These are phyloP conservation scores for Chrysopilus asiliformis DNA, from an alignment of 2,888 invertebrate genomes.

Conservation along the genomic window DNA sequence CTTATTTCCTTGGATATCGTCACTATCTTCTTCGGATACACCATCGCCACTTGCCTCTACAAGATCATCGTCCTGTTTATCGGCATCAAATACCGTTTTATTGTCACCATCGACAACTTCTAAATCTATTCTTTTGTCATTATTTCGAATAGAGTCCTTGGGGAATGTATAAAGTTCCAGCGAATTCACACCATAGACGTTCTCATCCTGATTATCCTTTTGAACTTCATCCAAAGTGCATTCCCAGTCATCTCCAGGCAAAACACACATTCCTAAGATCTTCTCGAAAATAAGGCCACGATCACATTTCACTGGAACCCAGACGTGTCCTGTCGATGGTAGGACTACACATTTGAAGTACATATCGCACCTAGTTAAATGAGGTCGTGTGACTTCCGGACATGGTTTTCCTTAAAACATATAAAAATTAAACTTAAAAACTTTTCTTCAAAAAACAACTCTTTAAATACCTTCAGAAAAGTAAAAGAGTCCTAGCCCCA, in stretches of 20 bases:
- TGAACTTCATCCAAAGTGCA: constrained; percentile 22
- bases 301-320: constrained; percentile 31
- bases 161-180: constrained; percentile 9
- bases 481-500: no score
- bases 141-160: neutral
- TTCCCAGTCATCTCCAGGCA: constrained; percentile 36
- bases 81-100: neutral
- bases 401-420: constrained; percentile 30
- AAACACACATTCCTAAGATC: constrained; percentile 29
- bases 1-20: no score
- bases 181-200: constrained; percentile 14
- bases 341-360: constrained; percentile 30
- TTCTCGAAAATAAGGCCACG: constrained; percentile 32
- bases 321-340: constrained; percentile 23
- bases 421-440: no score
- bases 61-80: constrained; percentile 12
- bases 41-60: constrained; percentile 31
- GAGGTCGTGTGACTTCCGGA: constrained; percentile 29
- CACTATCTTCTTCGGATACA: constrained; percentile 17
- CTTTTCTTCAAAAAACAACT: no score
- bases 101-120: constrained; percentile 5
- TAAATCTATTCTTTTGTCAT: constrained; percentile 4
- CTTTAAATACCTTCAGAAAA: no score
- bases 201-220: constrained; percentile 9
- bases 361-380: constrained; percentile 32